Percentiles rank a stretch among this genome's conserved stretches.
Conservation (phyloP, 2,888 invertebrate genomes). For the Himalopsyche tibetana region DNA sequence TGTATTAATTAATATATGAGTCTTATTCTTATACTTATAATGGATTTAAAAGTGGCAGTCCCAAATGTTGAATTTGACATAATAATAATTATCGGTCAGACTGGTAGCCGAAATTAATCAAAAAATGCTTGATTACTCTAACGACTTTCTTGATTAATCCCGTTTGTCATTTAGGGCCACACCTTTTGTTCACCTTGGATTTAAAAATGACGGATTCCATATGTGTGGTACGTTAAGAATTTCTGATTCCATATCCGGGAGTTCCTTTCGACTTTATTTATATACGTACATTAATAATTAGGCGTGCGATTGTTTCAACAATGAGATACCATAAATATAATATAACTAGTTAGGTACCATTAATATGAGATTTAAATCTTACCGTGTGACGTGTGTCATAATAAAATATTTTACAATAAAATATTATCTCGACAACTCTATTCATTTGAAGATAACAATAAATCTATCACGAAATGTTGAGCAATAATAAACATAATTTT, state of each 20-base stretch:
- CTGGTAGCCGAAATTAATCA: neutral
- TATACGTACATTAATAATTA: neutral
- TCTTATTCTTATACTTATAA: too few species aligned
- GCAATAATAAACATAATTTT: too few species aligned
- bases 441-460: constrained; percentile 14
- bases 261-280: neutral
- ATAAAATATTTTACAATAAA: constrained; percentile 21
- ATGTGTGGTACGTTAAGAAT: constrained; percentile 2
- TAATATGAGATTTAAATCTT: constrained; percentile 11
- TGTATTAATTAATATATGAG: too few species aligned
- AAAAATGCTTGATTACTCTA: neutral
- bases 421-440: constrained; percentile 13
- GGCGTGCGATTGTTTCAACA: constrained; percentile 7
- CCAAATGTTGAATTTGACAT: too few species aligned
- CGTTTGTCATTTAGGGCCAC: constrained; percentile 6
- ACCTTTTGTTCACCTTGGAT: constrained; percentile 27
- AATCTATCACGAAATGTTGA: too few species aligned
- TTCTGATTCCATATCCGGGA: constrained; percentile 26
- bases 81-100: neutral
- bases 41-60: too few species aligned
- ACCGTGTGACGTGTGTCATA: constrained; percentile 1
- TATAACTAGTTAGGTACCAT: neutral
- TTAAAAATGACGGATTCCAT: constrained; percentile 10
- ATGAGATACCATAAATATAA: neutral
- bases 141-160: constrained; percentile 10